These are phyloP conservation scores for Grammomys surdaster DNA, from an alignment of 2,113 vertebrate genomes.

Conservation along the genomic window DNA sequence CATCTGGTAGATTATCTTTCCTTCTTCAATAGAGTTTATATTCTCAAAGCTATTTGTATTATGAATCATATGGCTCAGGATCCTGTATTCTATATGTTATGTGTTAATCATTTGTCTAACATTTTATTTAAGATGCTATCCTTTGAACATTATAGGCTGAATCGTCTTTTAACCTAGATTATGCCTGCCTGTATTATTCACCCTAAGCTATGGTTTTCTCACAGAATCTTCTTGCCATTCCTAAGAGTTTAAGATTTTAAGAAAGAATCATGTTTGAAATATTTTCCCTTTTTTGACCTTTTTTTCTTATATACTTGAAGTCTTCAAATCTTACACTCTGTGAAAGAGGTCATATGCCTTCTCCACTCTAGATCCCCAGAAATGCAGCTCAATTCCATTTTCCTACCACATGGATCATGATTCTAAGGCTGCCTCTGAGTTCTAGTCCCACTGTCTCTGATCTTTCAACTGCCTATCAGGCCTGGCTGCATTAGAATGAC, in stretches of 20 bases:
- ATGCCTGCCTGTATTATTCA: not conserved
- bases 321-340: not conserved
- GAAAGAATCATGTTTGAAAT: not conserved
- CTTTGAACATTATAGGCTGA: not conserved
- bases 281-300: not conserved
- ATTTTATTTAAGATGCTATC: not conserved
- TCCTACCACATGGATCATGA: not conserved
- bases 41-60: not conserved
- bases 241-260: not conserved
- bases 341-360: not conserved
- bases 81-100: not conserved
- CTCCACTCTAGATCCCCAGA: not conserved
- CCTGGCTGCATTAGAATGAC: not conserved
- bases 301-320: not conserved
- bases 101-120: not conserved
- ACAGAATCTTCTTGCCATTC: not conserved
- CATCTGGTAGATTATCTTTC: not conserved
- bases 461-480: conserved; percentile 29
- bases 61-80: not conserved
- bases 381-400: not conserved
- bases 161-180: not conserved
- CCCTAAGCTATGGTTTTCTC: not conserved
- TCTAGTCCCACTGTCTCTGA: not conserved
- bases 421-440: not conserved
- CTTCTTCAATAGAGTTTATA: not conserved